These are phyloP conservation scores for Siphamia tubifer DNA, from an alignment of 2,113 vertebrate genomes.

Conservation along the genomic window DNA sequence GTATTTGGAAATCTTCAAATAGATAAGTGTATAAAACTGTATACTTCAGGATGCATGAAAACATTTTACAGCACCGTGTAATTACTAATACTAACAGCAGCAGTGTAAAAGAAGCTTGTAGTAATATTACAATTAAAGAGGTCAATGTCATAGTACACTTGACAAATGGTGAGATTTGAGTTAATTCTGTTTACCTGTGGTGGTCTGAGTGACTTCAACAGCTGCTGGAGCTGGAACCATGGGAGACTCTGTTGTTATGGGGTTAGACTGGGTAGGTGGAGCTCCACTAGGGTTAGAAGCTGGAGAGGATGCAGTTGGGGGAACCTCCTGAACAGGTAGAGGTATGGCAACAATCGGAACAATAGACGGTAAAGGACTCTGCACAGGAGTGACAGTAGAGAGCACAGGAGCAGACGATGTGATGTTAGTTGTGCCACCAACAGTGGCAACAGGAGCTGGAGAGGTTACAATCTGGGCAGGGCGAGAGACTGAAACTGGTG, in stretches of 20 bases:
- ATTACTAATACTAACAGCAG: neutral
- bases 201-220: conserved; percentile 42
- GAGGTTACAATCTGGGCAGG: conserved; percentile 13
- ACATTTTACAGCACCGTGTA: neutral
- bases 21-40: neutral
- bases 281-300: conserved; percentile 34
- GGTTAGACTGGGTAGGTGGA: conserved; percentile 37
- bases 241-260: conserved; percentile 22
- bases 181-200: conserved; percentile 59
- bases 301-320: conserved; percentile 44
- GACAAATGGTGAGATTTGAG: neutral
- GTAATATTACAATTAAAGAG: too few relatives aligned
- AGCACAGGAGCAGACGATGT: conserved; percentile 41
- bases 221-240: conserved; percentile 15
- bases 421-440: conserved; percentile 20
- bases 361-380: conserved; percentile 58
- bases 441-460: conserved; percentile 44
- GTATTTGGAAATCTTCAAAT: neutral
- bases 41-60: too few relatives aligned
- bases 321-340: conserved; percentile 45
- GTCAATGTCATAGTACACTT: too few relatives aligned
- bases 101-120: too few relatives aligned
- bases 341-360: conserved; percentile 52
- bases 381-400: conserved; percentile 41
- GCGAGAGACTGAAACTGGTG: conserved; percentile 34